Evolutionary conservation across 2,888 invertebrate genomes (phyloP), one percentile per base, ranked within the genome.

Genomic region (Tanytarsus gracilentus): DNA sequence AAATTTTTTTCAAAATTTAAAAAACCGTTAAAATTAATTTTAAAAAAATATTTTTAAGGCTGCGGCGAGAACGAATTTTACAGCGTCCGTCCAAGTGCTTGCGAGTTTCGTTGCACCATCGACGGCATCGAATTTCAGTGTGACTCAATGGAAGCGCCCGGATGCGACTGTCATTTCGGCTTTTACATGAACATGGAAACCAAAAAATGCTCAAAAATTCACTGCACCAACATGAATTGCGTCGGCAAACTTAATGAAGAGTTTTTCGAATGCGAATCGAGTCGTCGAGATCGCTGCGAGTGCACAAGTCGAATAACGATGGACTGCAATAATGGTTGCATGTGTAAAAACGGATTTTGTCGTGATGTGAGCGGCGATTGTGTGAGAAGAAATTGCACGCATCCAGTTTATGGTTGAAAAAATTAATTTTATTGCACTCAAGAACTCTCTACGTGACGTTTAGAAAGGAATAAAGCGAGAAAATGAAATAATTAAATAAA

Each of bases 341-440:
- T 44, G 44, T 44, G 44, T 44, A 44, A 23, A 18, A 44, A 44
- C 23, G 44, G 44, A 8, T 44, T 18, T 44, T 44, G 44, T 23
- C 16, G 44, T 5, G n/a, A n/a, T n/a, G 23, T 44, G 18, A 44
- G 23, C 23, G 44, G 44, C 4, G 23, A 18, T 11, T 44, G 44
- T 2, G 44, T 44, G 9, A 21, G n/a, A 18, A 8, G 44, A 8
- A 18, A 9, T 5, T 44, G 44, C 23, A 18, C 18, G 9, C 44
- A 44, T 44, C 23, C 44, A 18, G 23, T 44, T 23, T 44, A 23
- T 44, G 23, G 44, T 18, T 44, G 18, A 44, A 44, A 6, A n/a
- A n/a, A n/a, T n/a, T n/a, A 44, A 16, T 8, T 4, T 4, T 5
- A 3, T 39, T 4, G 4, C 8, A 21, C 18, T 2, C 11, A 1